Evolutionary conservation across 2,888 invertebrate genomes (phyloP), one percentile per base, ranked within the genome.

Genomic region (Tillus elongatus): DNA sequence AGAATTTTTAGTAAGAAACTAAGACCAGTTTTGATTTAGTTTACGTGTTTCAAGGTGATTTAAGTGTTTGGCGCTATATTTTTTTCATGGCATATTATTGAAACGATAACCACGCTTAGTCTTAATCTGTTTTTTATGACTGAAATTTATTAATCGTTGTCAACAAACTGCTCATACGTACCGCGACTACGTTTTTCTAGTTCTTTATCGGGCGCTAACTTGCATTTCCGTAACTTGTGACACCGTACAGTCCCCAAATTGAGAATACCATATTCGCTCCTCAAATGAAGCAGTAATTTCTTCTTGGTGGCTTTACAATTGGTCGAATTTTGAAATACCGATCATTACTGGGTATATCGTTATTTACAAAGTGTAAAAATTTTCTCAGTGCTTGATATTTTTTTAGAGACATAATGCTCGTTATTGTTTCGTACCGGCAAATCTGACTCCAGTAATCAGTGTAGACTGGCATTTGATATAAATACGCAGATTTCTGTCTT

Each of bases 141-240:
- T n/a, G n/a, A n/a, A n/a, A 13, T 30, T 38, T 35, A 15, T 33
- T 19, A 24, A 12, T 8, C 14, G 27, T 35, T 36, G 29, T 38
- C 41, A n/a, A 39, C 28, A 33, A 30, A 39, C 15, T 45, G 41
- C 28, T 40, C 40, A 35, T 24, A 41, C 11, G 15, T 32, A 27
- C 44, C 41, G 39, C 42, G 37, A 10, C 38, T 39, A 4, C 15
- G 15, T 28, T 43, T 45, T 19, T 19, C n/a, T n/a, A 19, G n/a
- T 19, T 19, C 24, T 19, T 19, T 19, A n/a, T 19, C 24, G 6
- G 24, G 24, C n/a, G 6, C n/a, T n/a, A 19, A 19, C n/a, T 6
- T 19, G 24, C 24, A 19, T 6, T n/a, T n/a, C n/a, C 24, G 6
- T 19, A 19, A 6, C n/a, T n/a, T 19, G n/a, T 19, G 6, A 19